Conservation (phyloP, 1,140 invertebrate genomes). For the Globodera rostochiensis region DNA sequence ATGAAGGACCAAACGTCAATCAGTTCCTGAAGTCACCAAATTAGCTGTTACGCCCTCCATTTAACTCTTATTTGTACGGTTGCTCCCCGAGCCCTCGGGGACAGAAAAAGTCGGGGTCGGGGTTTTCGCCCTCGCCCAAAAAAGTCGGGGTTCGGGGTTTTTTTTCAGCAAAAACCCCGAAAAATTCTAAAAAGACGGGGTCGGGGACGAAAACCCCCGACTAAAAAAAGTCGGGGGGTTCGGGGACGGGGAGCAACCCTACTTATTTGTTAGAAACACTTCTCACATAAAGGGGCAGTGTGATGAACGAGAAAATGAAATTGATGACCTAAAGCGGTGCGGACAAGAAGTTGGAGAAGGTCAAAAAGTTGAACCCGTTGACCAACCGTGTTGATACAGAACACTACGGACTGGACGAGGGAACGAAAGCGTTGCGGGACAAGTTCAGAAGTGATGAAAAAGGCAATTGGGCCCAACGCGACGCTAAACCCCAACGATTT, state of each 20-base stretch:
- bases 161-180: too few species aligned
- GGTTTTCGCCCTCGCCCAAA: too few species aligned
- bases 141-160: too few species aligned
- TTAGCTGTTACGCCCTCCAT: too few species aligned
- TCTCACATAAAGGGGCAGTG: conserved; percentile 48
- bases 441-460: conserved; percentile 58
- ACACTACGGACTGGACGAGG: conserved; percentile 61
- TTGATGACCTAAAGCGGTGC: conserved; percentile 39
- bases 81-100: too few species aligned
- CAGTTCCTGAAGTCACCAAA: conserved; percentile 3
- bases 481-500: conserved; percentile 24
- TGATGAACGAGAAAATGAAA: conserved; percentile 54
- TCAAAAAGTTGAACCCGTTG: background rate
- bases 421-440: conserved; percentile 57
- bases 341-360: too few species aligned
- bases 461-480: conserved; percentile 57
- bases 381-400: conserved; percentile 48
- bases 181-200: too few species aligned
- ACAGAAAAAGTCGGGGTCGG: too few species aligned
- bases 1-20: conserved; percentile 57
- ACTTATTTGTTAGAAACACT: background rate
- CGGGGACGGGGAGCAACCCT: too few species aligned
- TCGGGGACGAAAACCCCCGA: too few species aligned
- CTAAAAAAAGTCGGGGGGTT: too few species aligned
- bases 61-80: too few species aligned